A percentile compares a stretch with the other conserved stretches of the same genome.
Conservation (phyloP, 2,113 vertebrate genomes). For the Ginglymostoma cirratum region DNA sequence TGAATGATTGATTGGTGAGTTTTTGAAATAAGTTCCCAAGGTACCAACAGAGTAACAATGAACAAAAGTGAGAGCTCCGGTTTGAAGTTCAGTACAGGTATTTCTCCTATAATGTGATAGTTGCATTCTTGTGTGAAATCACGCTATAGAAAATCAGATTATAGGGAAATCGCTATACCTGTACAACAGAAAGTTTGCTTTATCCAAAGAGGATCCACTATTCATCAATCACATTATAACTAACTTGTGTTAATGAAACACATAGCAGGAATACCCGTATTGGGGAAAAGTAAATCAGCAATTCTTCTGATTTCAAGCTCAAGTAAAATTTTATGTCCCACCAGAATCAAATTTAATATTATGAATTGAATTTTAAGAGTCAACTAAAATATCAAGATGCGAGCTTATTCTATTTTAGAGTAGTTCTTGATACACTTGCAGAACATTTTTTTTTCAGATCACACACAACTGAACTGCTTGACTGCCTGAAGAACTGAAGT, state of each 20-base stretch:
- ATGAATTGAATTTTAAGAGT: background rate
- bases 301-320: background rate
- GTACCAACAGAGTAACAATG: background rate
- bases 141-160: too few species aligned
- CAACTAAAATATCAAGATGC: background rate
- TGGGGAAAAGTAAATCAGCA: background rate
- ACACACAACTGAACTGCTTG: background rate
- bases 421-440: background rate
- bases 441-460: background rate
- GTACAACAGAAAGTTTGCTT: too few species aligned
- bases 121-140: too few species aligned
- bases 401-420: background rate
- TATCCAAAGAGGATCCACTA: too few species aligned
- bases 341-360: background rate
- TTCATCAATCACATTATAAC: too few species aligned
- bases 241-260: too few species aligned
- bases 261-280: background rate
- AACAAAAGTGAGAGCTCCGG: background rate
- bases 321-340: background rate
- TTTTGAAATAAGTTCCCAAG: background rate
- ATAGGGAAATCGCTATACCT: too few species aligned
- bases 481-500: background rate
- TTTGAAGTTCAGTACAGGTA: background rate
- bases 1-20: background rate
- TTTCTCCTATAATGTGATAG: too few species aligned